Evolutionary conservation across 2,113 vertebrate genomes (phyloP), one percentile per base, ranked within the genome.

Genomic region (Gopherus evgoodei): DNA sequence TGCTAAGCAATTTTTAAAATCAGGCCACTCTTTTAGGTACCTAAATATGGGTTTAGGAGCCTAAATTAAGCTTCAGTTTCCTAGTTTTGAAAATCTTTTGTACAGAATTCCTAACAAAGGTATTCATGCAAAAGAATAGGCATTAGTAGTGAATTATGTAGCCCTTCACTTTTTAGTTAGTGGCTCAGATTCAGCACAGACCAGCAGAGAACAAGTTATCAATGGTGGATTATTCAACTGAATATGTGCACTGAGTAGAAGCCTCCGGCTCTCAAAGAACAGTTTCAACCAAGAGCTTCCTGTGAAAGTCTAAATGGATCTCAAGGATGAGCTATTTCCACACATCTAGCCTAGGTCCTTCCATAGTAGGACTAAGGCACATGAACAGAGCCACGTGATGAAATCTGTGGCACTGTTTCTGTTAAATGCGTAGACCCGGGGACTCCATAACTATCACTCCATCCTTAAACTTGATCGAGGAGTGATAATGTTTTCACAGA

Each of bases 21-120:
- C 42, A 69, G 54, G 86, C 81, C 6, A 52, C 0, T 0, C 14
- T 21, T 75, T 81, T 57, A 50, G 22, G 25, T 25, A 22, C 44
- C 44, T n/a, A 78, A 47, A 16, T 27, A 80, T 75, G 72, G 11
- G 42, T 92, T 88, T 31, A 83, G 83, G 54, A 80, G 57, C 83
- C 1, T 57, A 87, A 85, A 69, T 80, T 69, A 65, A 92, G 1
- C 31, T n/a, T 81, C 44, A 44, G 19, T 19, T 62, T 72, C 16
- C 81, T 47, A 59, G 27, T 80, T 92, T 76, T 59, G 50, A 85
- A 93, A 89, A 44, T 22, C 62, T 7, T 57, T 72, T 5, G n/a
- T 72, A 72, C n/a, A 72, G n/a, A 72, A 22, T 72, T 35, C 13
- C 16, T 75, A 52, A 86, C 6, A 5, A 14, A 79, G 17, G 25